Evolutionary conservation across 1,140 invertebrate species (phyloP).

Genomic region (Drosophila tani): DNA sequence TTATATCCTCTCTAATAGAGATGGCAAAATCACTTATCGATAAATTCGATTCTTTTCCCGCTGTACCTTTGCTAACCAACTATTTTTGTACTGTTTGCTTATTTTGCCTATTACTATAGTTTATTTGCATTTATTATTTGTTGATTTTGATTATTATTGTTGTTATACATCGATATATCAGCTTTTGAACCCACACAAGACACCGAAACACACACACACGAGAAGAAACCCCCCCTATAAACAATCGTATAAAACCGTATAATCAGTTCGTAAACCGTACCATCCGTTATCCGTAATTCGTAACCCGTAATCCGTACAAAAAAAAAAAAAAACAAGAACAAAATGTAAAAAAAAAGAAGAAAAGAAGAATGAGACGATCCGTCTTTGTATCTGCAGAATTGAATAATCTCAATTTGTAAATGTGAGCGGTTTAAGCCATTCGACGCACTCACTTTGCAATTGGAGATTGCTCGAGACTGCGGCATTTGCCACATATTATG

Average conservation of each 20-base stretch:
- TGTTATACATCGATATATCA: neutral
- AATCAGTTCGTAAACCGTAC: conserved; percentile 44
- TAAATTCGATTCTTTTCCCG: neutral
- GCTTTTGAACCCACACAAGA: conserved; percentile 3
- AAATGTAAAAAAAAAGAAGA: conserved; percentile 5
- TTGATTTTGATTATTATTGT: neutral
- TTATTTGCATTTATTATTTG: neutral
- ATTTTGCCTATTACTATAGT: neutral
- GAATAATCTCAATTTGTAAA: conserved; percentile 85
- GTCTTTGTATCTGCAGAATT: conserved; percentile 73
- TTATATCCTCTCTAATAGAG: neutral
- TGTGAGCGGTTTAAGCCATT: conserved; percentile 79
- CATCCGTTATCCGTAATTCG: conserved; percentile 44
- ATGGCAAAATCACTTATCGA: neutral
- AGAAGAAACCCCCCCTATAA: conserved; percentile 2
- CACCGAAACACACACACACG: neutral
- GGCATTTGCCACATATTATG: conserved; percentile 80
- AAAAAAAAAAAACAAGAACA: conserved; percentile 3
- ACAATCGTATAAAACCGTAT: conserved; percentile 36
- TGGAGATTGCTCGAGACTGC: conserved; percentile 84
- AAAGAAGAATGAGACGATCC: conserved; percentile 8
- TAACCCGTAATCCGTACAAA: conserved; percentile 48
- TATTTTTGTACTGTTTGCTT: neutral
- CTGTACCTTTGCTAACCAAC: conserved; percentile 3
- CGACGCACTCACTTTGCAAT: conserved; percentile 84